Evolutionary conservation across 1,140 invertebrate genomes (phyloP), one percentile per base, ranked within the genome.

Genomic region (Vanessa atalanta): DNA sequence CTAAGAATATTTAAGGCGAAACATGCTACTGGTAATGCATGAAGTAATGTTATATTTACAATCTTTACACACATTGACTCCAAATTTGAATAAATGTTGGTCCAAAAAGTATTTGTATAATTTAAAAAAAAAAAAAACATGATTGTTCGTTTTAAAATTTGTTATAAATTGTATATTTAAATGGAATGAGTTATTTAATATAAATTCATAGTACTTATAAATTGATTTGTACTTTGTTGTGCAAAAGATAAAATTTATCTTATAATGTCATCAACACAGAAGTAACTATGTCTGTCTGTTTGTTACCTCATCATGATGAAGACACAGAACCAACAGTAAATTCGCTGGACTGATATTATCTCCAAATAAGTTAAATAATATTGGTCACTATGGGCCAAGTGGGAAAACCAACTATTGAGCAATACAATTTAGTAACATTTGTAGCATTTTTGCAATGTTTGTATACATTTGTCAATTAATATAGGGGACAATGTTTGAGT

Each of bases 1-100:
- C 93, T 99, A 20, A 96, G 98, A 88, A 96, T 99, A 82, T 99
- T 97, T 83, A 96, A 96, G 91, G 94, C 96, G 0, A 95, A 95
- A 79, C 82, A 88, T 60, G 86, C 86, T 7, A 77, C 78, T 5
- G 77, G 70, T 2, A 79, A 73, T 23, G 79, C 79, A 68, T 86
- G 78, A 84, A 7, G 1, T 12, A 12, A 23, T 26, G 31, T 61
- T 61, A 15, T 13, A 5, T 61, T 37, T 57, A 53, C n/a, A 53
- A 53, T 16, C 6, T 23, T 23, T n/a, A n/a, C 48, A 14, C 20
- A 60, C 23, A 60, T 60, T 60, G 8, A 0, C 9, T 23, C 23
- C 12, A 57, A 57, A 23, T 7, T 57, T 57, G 23, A 20, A 60
- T n/a, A 26, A 60, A 60, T 60, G 13, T 60, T 26, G 20, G 55